A percentile compares a stretch with the other conserved stretches of the same genome.
Conservation (phyloP, 2,888 invertebrate genomes). For the Tetragonula carbonaria region DNA sequence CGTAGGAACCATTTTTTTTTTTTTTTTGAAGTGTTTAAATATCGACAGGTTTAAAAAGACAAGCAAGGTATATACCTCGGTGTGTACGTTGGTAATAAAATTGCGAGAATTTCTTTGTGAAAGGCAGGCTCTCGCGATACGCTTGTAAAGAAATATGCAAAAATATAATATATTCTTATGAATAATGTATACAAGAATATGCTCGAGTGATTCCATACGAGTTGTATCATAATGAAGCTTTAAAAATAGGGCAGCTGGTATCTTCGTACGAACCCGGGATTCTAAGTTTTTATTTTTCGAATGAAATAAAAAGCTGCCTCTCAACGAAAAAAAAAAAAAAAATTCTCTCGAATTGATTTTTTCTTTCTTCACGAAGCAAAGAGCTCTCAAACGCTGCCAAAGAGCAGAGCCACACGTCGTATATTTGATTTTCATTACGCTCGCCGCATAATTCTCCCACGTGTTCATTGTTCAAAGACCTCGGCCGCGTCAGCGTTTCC, state of each 20-base stretch:
- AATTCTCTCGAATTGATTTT: background rate
- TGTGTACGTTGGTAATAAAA: conserved; percentile 11
- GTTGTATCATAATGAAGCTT: conserved; percentile 25
- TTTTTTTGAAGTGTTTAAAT: background rate
- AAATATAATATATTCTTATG: conserved; percentile 34
- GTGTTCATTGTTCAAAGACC: conserved; percentile 24
- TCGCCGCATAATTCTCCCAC: background rate
- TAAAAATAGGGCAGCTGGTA: conserved; percentile 8
- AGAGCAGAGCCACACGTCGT: background rate
- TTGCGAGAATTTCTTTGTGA: background rate
- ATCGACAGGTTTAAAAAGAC: background rate
- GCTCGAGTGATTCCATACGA: conserved; percentile 37
- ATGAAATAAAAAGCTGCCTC: background rate
- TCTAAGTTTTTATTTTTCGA: background rate
- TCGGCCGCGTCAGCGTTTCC: conserved; percentile 24
- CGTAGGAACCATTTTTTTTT: background rate
- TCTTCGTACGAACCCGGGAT: background rate
- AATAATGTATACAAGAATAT: conserved; percentile 44
- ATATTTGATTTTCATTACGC: background rate
- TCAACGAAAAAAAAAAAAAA: background rate
- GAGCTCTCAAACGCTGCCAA: background rate
- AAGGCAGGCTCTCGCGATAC: background rate
- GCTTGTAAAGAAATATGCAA: conserved; percentile 22
- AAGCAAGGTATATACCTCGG: background rate
- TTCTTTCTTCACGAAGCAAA: background rate